A percentile compares a stretch with the other conserved stretches of the same genome.
Conservation (phyloP, 2,113 vertebrate species). For the Arizona elegans region DNA sequence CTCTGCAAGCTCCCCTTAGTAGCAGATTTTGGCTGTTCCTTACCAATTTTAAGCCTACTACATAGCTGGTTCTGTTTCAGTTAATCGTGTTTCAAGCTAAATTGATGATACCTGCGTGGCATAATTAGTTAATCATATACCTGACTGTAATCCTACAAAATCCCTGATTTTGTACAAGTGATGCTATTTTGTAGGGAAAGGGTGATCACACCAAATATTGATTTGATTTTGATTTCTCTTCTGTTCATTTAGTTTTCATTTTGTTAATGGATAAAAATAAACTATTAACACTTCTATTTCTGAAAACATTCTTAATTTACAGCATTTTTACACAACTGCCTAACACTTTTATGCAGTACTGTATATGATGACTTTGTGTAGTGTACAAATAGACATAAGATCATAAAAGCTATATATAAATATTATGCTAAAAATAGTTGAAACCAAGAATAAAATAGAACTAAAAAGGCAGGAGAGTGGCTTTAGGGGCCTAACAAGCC, state of each 20-base stretch:
- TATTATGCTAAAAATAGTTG: background rate
- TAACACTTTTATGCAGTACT: background rate
- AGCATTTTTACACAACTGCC: background rate
- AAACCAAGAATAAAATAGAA: background rate
- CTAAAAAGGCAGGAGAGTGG: background rate
- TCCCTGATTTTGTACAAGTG: too few species aligned
- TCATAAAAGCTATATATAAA: background rate
- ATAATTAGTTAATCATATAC: background rate
- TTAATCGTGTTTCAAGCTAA: background rate
- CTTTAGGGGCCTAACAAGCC: background rate
- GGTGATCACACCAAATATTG: too few species aligned
- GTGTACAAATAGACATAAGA: background rate
- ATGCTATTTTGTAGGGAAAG: too few species aligned
- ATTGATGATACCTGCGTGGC: background rate
- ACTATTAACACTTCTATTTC: background rate
- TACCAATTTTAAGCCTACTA: background rate
- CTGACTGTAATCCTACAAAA: background rate
- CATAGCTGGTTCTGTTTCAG: background rate
- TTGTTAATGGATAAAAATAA: too few species aligned
- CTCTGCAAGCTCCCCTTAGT: background rate
- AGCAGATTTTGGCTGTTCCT: background rate
- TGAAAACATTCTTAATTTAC: background rate
- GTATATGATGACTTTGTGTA: background rate
- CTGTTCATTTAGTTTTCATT: too few species aligned
- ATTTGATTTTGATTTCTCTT: too few species aligned